These are phyloP conservation scores for Tadarida brasiliensis DNA, from an alignment of 2,797 vertebrate genomes.

Conservation along the genomic window DNA sequence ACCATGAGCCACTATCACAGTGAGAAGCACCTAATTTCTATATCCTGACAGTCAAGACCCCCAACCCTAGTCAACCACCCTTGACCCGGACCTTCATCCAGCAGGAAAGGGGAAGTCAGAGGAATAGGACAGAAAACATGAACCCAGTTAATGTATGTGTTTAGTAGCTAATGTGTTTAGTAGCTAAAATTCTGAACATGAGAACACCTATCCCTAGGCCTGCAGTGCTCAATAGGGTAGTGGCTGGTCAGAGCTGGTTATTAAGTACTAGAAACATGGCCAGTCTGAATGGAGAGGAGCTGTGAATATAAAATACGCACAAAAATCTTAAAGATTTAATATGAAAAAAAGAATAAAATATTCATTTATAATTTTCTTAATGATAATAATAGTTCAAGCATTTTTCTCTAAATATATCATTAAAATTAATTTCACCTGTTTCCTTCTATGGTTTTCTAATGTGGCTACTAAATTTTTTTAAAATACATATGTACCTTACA, in stretches of 20 bases:
- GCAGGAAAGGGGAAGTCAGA: not conserved
- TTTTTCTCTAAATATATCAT: not conserved
- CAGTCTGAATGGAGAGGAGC: not conserved
- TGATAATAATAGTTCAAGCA: not conserved
- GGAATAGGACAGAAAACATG: not conserved
- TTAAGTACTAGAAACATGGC: not conserved
- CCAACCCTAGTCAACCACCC: not conserved
- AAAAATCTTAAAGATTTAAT: not conserved
- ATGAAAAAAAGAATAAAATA: not conserved
- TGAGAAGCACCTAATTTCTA: not conserved
- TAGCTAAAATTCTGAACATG: not conserved
- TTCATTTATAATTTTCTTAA: not conserved
- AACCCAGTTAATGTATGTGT: not conserved
- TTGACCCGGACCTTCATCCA: not conserved
- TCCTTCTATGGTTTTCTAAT: not conserved
- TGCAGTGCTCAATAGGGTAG: not conserved
- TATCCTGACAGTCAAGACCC: not conserved
- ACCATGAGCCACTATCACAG: fast-evolving
- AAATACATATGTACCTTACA: not conserved
- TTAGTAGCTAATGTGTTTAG: not conserved
- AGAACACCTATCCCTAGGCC: not conserved
- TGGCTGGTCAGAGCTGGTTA: too few relatives aligned
- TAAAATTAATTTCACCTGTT: not conserved
- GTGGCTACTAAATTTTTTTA: not conserved
- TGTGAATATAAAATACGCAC: not conserved